phyloP scores from a whole-genome alignment of 2,113 vertebrate species.

The Aythya baeri region DNA sequence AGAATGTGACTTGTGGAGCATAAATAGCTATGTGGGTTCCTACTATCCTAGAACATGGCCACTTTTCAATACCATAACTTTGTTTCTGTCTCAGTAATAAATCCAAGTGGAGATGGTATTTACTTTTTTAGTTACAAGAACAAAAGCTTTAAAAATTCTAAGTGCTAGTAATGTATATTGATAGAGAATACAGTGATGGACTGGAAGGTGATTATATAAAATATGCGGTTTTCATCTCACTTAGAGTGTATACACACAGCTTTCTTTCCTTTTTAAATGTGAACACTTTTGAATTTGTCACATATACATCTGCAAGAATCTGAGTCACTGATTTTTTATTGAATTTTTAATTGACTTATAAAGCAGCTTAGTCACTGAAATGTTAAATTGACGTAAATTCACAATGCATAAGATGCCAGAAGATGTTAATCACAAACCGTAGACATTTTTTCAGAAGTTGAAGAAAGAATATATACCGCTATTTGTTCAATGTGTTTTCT shows the following conservation, averaged over 20 bases:
- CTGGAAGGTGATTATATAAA: neutral
- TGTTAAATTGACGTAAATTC: slow-evolving; percentile 19
- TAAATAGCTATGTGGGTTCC: neutral
- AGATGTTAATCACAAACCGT: neutral
- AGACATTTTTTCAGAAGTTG: slow-evolving; percentile 1
- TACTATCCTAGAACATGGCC: neutral
- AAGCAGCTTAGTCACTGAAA: neutral
- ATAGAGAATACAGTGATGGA: neutral
- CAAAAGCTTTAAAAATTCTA: neutral
- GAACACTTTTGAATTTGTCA: slow-evolving; percentile 18
- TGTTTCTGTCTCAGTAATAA: neutral
- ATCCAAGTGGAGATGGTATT: neutral
- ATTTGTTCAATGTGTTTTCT: neutral
- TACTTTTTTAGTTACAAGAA: neutral
- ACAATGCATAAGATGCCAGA: neutral
- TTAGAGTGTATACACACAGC: neutral
- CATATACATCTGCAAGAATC: neutral
- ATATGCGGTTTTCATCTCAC: neutral
- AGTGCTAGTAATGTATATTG: neutral
- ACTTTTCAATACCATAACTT: neutral
- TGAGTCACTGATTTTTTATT: neutral
- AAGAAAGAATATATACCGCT: neutral
- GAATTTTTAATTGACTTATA: slow-evolving; percentile 23
- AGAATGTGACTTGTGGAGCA: neutral
- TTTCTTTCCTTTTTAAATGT: neutral